Evolutionary conservation across 2,797 vertebrate genomes (phyloP).

Genomic region (Acrossocheilus wenchowensis): DNA sequence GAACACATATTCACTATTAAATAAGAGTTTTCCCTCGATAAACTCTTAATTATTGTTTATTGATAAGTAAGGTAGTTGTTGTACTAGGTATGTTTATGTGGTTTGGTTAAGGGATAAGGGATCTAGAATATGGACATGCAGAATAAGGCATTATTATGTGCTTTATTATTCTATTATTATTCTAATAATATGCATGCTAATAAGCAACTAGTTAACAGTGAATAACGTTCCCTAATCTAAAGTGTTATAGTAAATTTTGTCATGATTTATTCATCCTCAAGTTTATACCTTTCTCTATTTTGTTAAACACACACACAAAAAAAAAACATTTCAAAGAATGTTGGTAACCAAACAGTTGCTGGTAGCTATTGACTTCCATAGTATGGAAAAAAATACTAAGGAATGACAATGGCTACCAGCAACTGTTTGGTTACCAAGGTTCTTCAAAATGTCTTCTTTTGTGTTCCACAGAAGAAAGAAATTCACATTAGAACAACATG

Average conservation of each 20-base stretch:
- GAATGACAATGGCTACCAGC: not conserved
- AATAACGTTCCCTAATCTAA: not conserved
- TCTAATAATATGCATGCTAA: not conserved
- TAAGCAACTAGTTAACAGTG: not conserved
- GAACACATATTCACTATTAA: not conserved
- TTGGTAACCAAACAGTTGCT: not conserved
- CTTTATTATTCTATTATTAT: not conserved
- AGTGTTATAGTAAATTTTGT: not conserved
- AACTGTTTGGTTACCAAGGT: not conserved
- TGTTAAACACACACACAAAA: not conserved
- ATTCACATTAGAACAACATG: not conserved
- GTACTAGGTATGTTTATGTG: not conserved
- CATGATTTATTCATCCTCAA: not conserved
- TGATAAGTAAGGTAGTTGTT: not conserved
- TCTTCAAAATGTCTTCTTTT: not conserved
- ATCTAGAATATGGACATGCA: not conserved
- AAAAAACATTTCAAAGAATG: not conserved
- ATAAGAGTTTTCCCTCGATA: not conserved
- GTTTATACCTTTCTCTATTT: not conserved
- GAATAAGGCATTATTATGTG: not conserved
- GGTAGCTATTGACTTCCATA: not conserved
- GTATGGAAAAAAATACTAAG: not conserved
- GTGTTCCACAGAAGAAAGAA: not conserved
- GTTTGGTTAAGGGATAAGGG: not conserved
- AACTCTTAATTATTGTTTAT: too few relatives aligned